A percentile compares a stretch with the other conserved stretches of the same genome.
Conservation (phyloP, 2,888 invertebrate genomes). For the Urechis unicinctus region DNA sequence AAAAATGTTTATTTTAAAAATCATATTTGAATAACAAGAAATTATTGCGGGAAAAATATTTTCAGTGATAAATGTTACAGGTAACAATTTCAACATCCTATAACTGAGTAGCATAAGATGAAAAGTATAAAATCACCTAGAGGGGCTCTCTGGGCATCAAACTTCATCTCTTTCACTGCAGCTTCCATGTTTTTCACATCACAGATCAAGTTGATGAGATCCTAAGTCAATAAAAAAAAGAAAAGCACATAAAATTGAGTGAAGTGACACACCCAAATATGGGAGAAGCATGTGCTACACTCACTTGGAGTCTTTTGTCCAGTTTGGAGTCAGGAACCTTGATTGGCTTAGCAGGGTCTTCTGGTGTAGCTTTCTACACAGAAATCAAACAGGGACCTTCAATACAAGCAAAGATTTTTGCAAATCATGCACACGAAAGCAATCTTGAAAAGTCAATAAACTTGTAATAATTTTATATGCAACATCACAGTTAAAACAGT, state of each 20-base stretch:
- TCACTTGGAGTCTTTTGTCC: constrained; percentile 40
- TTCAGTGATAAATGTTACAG: neutral
- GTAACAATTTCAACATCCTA: neutral
- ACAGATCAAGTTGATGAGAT: constrained; percentile 52
- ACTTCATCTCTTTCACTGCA: constrained; percentile 53
- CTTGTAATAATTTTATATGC: too few species aligned
- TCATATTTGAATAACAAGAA: too few species aligned
- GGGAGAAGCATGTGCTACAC: neutral
- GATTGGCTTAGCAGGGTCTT: constrained; percentile 14
- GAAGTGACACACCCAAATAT: neutral
- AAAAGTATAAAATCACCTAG: constrained; percentile 39
- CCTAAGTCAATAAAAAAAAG: constrained; percentile 22
- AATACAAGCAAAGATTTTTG: neutral
- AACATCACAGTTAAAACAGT: too few species aligned
- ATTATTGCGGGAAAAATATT: neutral
- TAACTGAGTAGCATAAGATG: neutral
- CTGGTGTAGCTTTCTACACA: too few species aligned
- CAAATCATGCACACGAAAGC: too few species aligned
- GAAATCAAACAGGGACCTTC: neutral
- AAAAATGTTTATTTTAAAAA: too few species aligned
- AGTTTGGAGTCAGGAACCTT: constrained; percentile 46
- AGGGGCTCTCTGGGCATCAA: constrained; percentile 53
- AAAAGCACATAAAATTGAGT: neutral
- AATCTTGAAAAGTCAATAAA: too few species aligned
- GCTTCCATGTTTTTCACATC: constrained; percentile 54